Percentiles rank a stretch among this genome's conserved stretches.
Conservation (phyloP, 2,797 vertebrate species). For the Lacerta viridis region DNA sequence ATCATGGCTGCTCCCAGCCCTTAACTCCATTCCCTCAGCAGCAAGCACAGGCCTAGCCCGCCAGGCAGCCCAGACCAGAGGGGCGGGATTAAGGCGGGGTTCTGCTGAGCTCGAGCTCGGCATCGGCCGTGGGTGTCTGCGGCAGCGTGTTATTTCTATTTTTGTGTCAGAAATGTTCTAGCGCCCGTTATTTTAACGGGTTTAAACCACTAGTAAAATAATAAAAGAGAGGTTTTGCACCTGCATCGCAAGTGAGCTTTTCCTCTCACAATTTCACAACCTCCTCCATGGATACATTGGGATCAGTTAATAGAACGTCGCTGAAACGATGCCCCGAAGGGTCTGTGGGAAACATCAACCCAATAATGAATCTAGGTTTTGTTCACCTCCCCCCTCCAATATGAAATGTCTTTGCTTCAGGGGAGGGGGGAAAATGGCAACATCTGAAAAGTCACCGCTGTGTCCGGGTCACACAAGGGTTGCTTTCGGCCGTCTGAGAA, state of each 20-base stretch:
- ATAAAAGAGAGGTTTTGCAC: neutral
- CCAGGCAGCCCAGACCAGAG: no score
- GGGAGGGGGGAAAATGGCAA: conserved; percentile 26
- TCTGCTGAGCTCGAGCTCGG: no score
- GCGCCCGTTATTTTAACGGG: no score
- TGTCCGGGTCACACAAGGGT: conserved; percentile 48
- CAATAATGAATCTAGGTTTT: conserved; percentile 2
- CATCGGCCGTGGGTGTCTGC: no score
- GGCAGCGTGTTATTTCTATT: no score
- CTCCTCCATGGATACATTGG: neutral
- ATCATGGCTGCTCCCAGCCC: no score
- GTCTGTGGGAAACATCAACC: conserved; percentile 12
- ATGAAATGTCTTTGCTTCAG: conserved; percentile 27
- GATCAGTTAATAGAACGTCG: conserved; percentile 19
- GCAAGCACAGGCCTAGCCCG: no score
- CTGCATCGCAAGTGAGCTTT: conserved; percentile 7
- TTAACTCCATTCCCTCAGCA: no score
- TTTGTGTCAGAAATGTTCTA: no score
- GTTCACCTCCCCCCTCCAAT: neutral
- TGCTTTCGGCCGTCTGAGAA: neutral
- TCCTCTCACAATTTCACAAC: neutral
- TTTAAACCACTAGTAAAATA: no score
- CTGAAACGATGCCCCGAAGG: conserved; percentile 10
- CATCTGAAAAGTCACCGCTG: conserved; percentile 27
- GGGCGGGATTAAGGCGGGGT: no score